These are phyloP conservation scores for Drosophila elegans DNA, from an alignment of 1,140 invertebrate species.

Conservation along the genomic window DNA sequence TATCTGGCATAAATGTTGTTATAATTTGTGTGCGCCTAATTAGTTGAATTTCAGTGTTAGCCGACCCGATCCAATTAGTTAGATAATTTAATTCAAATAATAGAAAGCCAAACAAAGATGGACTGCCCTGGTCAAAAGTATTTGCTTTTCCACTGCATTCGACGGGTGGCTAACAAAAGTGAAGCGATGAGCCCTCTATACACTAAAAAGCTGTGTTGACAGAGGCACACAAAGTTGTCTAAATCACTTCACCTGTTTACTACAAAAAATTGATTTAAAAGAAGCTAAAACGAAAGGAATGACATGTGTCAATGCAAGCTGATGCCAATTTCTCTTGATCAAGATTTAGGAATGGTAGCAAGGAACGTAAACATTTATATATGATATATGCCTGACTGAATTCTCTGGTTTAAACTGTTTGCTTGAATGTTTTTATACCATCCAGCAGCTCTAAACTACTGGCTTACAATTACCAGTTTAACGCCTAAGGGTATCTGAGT, in stretches of 20 bases:
- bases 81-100: conserved; percentile 62
- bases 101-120: conserved; percentile 30
- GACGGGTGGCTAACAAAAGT: conserved; percentile 2
- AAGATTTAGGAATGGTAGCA: no score
- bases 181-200: conserved; percentile 8
- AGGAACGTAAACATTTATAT: no score
- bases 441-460: conserved; percentile 1
- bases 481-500: conserved; percentile 30
- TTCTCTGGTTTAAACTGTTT: no score
- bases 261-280: no score
- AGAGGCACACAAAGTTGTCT: not conserved
- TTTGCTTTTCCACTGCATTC: conserved; percentile 29
- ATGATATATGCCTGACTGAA: no score
- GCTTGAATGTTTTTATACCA: not conserved
- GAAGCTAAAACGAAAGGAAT: no score
- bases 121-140: conserved; percentile 23
- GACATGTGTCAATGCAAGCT: no score
- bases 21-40: conserved; percentile 60
- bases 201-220: not conserved
- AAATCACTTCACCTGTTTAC: not conserved
- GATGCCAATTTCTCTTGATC: no score
- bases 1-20: conserved; percentile 54
- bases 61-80: conserved; percentile 61
- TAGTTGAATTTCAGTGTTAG: conserved; percentile 46
- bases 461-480: conserved; percentile 6